phyloP scores from a whole-genome alignment of 2,113 vertebrate genomes.

The Carlito syrichta region DNA sequence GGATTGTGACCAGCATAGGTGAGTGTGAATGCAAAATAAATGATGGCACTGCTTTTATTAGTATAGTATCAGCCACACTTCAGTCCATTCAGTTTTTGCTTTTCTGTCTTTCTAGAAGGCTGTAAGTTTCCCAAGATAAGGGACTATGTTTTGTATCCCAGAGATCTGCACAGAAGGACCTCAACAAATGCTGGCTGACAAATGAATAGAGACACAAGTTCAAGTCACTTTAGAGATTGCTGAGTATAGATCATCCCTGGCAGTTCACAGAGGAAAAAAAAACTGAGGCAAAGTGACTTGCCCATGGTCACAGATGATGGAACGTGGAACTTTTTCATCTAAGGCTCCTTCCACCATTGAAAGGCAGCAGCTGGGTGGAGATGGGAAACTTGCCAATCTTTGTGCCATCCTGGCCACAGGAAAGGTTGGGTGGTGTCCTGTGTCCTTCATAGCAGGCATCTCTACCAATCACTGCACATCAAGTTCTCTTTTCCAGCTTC shows the following conservation, averaged over 20 bases:
- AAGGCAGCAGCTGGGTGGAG: background rate
- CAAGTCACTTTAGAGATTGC: background rate
- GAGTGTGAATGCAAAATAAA: background rate
- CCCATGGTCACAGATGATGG: background rate
- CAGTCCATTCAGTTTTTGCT: background rate
- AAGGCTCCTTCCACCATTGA: background rate
- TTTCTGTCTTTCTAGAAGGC: background rate
- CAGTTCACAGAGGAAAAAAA: background rate
- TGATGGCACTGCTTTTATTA: background rate
- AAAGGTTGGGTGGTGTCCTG: background rate
- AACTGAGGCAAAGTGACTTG: background rate
- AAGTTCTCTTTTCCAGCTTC: background rate
- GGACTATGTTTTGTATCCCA: background rate
- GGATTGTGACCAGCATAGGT: background rate
- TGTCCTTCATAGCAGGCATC: accelerated
- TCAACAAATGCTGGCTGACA: background rate
- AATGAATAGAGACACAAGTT: background rate
- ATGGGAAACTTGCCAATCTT: background rate
- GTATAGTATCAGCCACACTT: background rate
- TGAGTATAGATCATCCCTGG: background rate
- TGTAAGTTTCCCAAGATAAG: background rate
- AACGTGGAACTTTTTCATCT: background rate
- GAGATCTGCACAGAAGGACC: background rate
- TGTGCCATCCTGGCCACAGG: background rate
- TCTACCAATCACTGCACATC: background rate